Evolutionary conservation across 2,888 invertebrate species (phyloP), one percentile per base, ranked within the genome.

Genomic region (Octonoba sinensis): DNA sequence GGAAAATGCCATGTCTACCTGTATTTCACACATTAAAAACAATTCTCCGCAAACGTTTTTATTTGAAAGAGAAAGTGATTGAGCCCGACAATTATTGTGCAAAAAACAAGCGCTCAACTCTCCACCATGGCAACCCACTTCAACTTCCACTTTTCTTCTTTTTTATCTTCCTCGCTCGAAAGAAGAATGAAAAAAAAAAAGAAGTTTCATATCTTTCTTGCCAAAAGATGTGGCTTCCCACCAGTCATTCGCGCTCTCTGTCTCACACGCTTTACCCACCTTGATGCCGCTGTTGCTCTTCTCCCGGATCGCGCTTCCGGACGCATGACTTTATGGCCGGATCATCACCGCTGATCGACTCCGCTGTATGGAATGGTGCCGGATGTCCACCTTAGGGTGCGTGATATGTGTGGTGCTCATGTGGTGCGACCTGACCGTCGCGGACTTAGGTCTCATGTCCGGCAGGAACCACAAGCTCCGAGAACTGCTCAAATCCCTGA

Each of bases 351-450:
- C 15, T 73, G 57, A 81, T 27, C 47, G 44, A 20, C n/a, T 18
- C 54, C 24, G 49, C 60, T 77, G 78, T 78, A 79, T 79, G 79
- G 79, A 79, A 79, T 74, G 79, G 79, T 81, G 79, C 79, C 73
- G 73, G 62, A 81, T 81, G 79, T 73, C 36, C 64, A 16, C 73
- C 11, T 51, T 81, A 69, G 74, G 73, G 67, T 49, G 56, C 24
- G 47, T 57, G 27, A 46, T 74, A 67, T 81, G 67, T 24, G 49
- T 54, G 36, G 72, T 81, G 69, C 73, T 81, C 18, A 60, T 81
- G 57, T 69, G 79, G 51, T 56, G 67, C 62, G 79, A 67, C 27
- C 69, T 74, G 59, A 36, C 56, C 51, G 51, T 51, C 18, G 54
- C 60, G 59, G 18, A 51, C 51, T 59, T 66, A 54, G 78, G 67